Percentiles rank a stretch among this genome's conserved stretches.
These are phyloP conservation scores for Urophycis tenuis DNA, from an alignment of 2,797 vertebrate species.

Conservation along the genomic window DNA sequence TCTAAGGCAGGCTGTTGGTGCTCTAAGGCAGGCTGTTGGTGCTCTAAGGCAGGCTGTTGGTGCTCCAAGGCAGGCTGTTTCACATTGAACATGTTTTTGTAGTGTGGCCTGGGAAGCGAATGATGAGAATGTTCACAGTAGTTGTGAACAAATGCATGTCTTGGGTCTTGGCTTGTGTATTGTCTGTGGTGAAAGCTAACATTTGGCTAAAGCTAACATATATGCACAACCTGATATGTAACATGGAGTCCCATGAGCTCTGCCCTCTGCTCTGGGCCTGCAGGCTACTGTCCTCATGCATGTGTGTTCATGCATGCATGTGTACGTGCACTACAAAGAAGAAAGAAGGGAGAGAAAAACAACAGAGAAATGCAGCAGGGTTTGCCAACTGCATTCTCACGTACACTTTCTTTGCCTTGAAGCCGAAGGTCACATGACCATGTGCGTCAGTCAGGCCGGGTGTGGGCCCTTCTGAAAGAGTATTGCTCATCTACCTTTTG, in stretches of 20 bases:
- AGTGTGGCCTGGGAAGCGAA: no score
- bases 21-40: no score
- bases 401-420: constrained; percentile 20
- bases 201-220: no score
- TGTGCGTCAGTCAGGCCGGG: constrained; percentile 37
- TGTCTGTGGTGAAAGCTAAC: background rate
- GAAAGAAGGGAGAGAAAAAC: background rate
- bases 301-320: background rate
- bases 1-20: no score
- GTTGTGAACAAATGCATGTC: background rate
- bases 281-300: background rate
- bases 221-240: no score
- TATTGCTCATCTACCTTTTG: constrained; percentile 46
- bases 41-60: no score
- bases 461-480: constrained; percentile 26
- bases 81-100: background rate
- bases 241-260: no score
- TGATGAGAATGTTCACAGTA: background rate
- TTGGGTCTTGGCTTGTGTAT: no score
- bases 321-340: background rate
- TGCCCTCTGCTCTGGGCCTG: no score
- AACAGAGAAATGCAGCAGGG: background rate
- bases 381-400: background rate
- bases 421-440: constrained; percentile 21
- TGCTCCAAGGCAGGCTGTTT: no score